These are phyloP conservation scores for Julus scanicus DNA, from an alignment of 2,888 invertebrate species.

Conservation along the genomic window DNA sequence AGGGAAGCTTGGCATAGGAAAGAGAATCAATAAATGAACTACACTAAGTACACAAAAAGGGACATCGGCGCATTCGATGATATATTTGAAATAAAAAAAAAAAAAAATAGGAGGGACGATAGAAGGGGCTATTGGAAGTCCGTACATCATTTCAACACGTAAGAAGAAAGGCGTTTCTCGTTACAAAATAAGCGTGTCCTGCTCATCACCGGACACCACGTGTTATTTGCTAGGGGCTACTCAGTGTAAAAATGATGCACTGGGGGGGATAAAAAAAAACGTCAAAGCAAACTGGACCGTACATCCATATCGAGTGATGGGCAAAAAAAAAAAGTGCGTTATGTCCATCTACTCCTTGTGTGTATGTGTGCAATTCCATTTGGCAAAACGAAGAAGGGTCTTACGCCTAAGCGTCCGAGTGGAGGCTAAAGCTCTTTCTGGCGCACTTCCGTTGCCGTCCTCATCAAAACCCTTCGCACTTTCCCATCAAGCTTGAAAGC, in stretches of 20 bases:
- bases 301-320: constrained; percentile 40
- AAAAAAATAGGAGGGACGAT: neutral
- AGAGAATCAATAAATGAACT: constrained; percentile 51
- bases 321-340: constrained; percentile 36
- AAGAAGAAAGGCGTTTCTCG: constrained; percentile 47
- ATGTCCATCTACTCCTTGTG: constrained; percentile 1
- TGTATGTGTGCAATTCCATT: constrained; percentile 49
- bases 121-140: constrained; percentile 41
- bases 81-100: constrained; percentile 49
- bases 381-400: constrained; percentile 37
- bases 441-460: constrained; percentile 49
- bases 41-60: constrained; percentile 53
- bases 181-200: constrained; percentile 45
- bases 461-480: constrained; percentile 40
- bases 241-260: constrained; percentile 43
- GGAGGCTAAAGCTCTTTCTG: constrained; percentile 50
- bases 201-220: constrained; percentile 45
- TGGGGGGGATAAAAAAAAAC: constrained; percentile 37
- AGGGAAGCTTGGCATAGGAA: constrained; percentile 25
- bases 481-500: constrained; percentile 45
- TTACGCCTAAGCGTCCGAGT: constrained; percentile 54
- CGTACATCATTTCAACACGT: constrained; percentile 51
- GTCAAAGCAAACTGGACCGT: constrained; percentile 39
- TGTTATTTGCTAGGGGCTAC: constrained; percentile 47
- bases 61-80: constrained; percentile 37